Evolutionary conservation across 2,113 vertebrate genomes (phyloP).

Genomic region (Perognathus longimembris): DNA sequence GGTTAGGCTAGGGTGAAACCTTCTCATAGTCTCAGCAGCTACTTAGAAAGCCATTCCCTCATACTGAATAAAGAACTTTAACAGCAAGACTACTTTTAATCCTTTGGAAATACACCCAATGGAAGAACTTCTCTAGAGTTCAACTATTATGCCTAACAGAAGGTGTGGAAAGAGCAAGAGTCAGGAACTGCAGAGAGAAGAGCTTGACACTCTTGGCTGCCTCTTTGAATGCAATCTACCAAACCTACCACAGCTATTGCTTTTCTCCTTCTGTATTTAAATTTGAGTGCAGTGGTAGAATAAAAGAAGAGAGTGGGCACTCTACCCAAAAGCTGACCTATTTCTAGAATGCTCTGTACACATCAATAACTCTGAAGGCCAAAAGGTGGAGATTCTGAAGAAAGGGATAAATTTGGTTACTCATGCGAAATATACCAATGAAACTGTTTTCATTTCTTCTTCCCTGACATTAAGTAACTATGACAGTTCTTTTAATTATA

Average conservation of each 20-base stretch:
- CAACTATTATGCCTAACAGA: background rate
- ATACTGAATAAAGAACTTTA: background rate
- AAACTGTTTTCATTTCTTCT: background rate
- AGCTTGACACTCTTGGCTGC: fast-evolving
- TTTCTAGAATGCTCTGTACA: background rate
- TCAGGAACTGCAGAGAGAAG: background rate
- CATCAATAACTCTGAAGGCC: background rate
- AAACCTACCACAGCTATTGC: background rate
- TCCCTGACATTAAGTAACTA: background rate
- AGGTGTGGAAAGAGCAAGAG: background rate
- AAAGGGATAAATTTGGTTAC: background rate
- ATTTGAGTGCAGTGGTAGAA: background rate
- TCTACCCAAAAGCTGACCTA: background rate
- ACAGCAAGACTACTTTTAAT: background rate
- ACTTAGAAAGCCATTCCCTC: background rate
- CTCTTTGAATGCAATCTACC: background rate
- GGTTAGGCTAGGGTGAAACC: background rate
- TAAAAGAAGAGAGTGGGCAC: background rate
- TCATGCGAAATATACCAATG: background rate
- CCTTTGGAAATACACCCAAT: background rate
- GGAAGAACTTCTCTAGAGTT: background rate
- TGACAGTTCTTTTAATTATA: background rate
- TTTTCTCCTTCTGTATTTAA: background rate
- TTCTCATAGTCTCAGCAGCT: background rate
- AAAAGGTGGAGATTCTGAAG: background rate